Percentiles rank a stretch among this genome's conserved stretches.
These are phyloP conservation scores for Hypselothyrea guttata DNA, from an alignment of 2,888 invertebrate species.

Conservation along the genomic window DNA sequence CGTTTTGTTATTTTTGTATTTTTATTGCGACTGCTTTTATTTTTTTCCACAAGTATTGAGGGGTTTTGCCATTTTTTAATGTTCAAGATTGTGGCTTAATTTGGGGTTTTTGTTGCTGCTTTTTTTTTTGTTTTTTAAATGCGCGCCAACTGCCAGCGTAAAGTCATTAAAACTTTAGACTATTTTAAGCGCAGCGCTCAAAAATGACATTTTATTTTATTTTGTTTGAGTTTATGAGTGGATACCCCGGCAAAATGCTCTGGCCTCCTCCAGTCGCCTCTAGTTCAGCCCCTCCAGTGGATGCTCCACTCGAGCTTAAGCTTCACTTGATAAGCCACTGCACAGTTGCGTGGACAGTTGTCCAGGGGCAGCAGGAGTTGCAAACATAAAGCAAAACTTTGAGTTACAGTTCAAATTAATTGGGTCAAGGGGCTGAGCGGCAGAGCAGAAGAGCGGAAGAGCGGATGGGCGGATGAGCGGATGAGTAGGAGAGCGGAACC, in stretches of 20 bases:
- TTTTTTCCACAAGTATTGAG: slow-evolving; percentile 5
- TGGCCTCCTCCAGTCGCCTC: too few relatives aligned
- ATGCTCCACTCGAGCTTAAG: slow-evolving; percentile 41
- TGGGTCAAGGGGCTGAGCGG: slow-evolving; percentile 54
- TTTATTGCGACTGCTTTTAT: slow-evolving; percentile 26
- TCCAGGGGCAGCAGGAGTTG: not conserved
- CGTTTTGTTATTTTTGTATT: slow-evolving; percentile 29
- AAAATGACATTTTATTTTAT: slow-evolving; percentile 67
- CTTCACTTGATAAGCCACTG: slow-evolving; percentile 71
- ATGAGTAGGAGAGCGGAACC: too few relatives aligned
- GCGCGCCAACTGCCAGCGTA: slow-evolving; percentile 20
- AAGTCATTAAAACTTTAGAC: slow-evolving; percentile 76
- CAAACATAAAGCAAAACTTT: slow-evolving; percentile 54
- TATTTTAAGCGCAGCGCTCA: slow-evolving; percentile 60
- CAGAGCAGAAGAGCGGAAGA: too few relatives aligned
- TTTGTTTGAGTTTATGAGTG: slow-evolving; percentile 65
- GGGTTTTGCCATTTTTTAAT: slow-evolving; percentile 33
- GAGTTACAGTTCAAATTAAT: slow-evolving; percentile 55
- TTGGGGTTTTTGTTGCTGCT: slow-evolving; percentile 43
- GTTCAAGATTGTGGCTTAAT: slow-evolving; percentile 68
- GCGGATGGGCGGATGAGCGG: too few relatives aligned
- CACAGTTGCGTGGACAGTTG: slow-evolving; percentile 60
- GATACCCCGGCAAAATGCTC: slow-evolving; percentile 3
- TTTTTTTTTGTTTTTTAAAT: slow-evolving; percentile 12
- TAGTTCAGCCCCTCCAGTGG: slow-evolving; percentile 5